phyloP scores from a whole-genome alignment of 2,888 invertebrate species.

The Pharmacophagus antenor region DNA sequence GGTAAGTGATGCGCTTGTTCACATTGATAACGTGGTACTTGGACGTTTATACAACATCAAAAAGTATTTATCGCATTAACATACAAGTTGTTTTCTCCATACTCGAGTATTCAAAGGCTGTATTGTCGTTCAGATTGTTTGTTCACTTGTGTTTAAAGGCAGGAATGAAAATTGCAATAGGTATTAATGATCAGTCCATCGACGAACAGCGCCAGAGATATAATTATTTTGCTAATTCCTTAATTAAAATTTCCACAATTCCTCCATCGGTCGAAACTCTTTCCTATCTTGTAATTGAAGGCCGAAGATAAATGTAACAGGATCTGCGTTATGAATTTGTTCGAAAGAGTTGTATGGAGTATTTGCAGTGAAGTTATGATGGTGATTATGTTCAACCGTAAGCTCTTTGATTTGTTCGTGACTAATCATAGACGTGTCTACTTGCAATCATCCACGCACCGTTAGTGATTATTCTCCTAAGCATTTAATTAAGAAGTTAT shows the following conservation, averaged over 20 bases:
- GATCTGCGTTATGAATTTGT: background rate
- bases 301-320: too few species aligned
- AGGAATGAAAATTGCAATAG: too few species aligned
- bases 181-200: too few species aligned
- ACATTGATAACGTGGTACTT: background rate
- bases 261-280: background rate
- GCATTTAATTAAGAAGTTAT: constrained; percentile 19
- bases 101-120: background rate
- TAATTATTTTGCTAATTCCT: background rate
- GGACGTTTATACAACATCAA: background rate
- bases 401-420: background rate
- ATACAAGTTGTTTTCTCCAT: background rate
- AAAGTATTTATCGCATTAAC: background rate
- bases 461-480: constrained; percentile 14
- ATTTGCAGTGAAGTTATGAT: background rate
- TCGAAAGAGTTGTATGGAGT: background rate
- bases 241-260: background rate
- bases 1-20: background rate
- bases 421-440: constrained; percentile 5
- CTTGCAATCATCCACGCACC: constrained; percentile 12
- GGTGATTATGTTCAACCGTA: background rate
- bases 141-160: too few species aligned
- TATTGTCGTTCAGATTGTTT: background rate
- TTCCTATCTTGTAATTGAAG: background rate
- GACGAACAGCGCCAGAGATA: background rate